Conservation (phyloP, 2,113 vertebrate species). For the Microcebus jonahi region DNA sequence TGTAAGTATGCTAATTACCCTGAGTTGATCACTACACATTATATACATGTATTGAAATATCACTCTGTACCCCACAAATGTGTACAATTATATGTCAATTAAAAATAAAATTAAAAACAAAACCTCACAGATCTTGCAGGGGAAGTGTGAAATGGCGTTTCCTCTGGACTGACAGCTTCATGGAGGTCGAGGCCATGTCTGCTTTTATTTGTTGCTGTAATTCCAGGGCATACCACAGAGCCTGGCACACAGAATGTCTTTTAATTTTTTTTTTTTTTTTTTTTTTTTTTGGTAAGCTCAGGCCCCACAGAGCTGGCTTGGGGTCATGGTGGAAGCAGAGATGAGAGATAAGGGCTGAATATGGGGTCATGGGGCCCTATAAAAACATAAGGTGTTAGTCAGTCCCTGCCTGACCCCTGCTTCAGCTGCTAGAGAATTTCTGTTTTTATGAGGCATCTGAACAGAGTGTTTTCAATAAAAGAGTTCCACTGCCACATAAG, state of each 20-base stretch:
- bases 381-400: too few relatives aligned
- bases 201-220: background rate
- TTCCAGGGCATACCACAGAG: background rate
- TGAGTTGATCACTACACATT: background rate
- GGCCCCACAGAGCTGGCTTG: background rate
- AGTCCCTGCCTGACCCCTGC: background rate
- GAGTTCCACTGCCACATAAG: background rate
- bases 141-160: background rate
- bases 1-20: background rate
- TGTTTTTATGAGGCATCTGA: background rate
- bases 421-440: background rate
- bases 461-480: background rate
- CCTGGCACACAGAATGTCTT: too few relatives aligned
- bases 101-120: background rate
- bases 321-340: background rate
- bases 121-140: background rate
- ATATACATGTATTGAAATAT: background rate
- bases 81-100: background rate
- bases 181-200: background rate
- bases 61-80: background rate
- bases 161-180: rapidly evolving
- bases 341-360: background rate
- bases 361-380: background rate
- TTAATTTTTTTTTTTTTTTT: background rate
- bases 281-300: too few relatives aligned